Percentiles rank a stretch among this genome's conserved stretches.
phyloP scores from a whole-genome alignment of 2,888 invertebrate species.

The Troglohyphantes excavatus region DNA sequence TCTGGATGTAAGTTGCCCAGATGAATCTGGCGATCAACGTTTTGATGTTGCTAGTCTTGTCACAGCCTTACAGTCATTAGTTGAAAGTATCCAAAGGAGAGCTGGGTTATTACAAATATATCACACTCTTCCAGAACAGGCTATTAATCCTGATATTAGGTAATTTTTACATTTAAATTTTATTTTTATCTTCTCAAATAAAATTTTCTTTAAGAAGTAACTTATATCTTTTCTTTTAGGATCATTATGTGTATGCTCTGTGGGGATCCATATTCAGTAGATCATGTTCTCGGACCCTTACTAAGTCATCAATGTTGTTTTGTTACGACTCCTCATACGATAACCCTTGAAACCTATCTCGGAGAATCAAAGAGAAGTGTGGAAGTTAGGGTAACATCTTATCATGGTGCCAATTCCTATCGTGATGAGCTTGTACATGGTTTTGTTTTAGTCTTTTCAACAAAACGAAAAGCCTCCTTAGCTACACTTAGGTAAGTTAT shows the following conservation, averaged over 20 bases:
- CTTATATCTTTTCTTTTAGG: conserved; percentile 82
- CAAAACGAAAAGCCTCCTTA: conserved; percentile 96
- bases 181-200: neutral
- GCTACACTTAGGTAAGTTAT: conserved; percentile 89
- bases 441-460: conserved; percentile 96
- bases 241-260: conserved; percentile 98
- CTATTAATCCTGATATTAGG: conserved; percentile 92
- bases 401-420: conserved; percentile 94
- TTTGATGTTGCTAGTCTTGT: conserved; percentile 82
- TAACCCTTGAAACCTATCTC: conserved; percentile 94
- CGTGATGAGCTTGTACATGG: conserved; percentile 96
- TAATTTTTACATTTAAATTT: conserved; percentile 81
- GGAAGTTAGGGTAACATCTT: conserved; percentile 81
- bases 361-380: conserved; percentile 91
- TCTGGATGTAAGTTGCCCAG: conserved; percentile 87
- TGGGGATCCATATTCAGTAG: conserved; percentile 95
- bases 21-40: conserved; percentile 80
- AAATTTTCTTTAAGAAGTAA: neutral
- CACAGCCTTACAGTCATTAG: conserved; percentile 89
- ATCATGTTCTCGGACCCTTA: conserved; percentile 93
- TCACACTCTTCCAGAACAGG: conserved; percentile 88
- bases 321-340: conserved; percentile 89
- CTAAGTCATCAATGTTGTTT: conserved; percentile 93
- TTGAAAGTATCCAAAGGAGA: conserved; percentile 90
- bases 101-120: conserved; percentile 89